Evolutionary conservation across 2,888 invertebrate species (phyloP), one percentile per base, ranked within the genome.

Genomic region (Aproaerema taeniolella): DNA sequence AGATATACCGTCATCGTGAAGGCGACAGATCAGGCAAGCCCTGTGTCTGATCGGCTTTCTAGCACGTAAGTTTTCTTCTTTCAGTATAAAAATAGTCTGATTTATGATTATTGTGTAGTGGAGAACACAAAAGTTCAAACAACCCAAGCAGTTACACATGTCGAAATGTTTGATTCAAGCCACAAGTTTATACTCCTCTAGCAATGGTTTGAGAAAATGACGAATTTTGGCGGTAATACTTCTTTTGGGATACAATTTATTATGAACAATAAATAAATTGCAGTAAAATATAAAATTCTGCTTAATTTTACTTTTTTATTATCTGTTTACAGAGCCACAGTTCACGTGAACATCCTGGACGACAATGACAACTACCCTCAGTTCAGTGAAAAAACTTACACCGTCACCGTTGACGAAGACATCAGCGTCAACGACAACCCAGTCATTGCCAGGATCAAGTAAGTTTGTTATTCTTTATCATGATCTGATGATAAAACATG

Each of bases 361-460:
- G 97, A 96, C 67, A 96, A 96, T 60, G 97, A 97, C 78, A 97
- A 97, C 71, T 96, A 96, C 71, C 97, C 97, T 0, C 96, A 97
- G 72, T 97, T 97, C 75, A 92, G 93, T 34, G 95, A 96, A 73
- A 89, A 95, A 50, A 94, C 95, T 0, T 97, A 97, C 74, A 93
- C 94, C 0, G 93, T 96, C 0, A 91, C 92, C 33, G 91, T 96
- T 0, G 92, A 93, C 2, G 99, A 99, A 75, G 96, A 98, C 74
- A 91, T 95, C 53, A 94, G 94, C 71, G 93, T 93, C 51, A 91
- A 91, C 5, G 91, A 92, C 38, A 94, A 93, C 66, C 97, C 97
- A 1, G 91, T 95, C 1, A 90, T 99, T 20, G 79, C 82, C 1
- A 71, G 71, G 50, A 85, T 86, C 50, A 85, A 85, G 86, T 86